These are phyloP conservation scores for Euthynnus affinis DNA, from an alignment of 2,797 vertebrate species.

Conservation along the genomic window DNA sequence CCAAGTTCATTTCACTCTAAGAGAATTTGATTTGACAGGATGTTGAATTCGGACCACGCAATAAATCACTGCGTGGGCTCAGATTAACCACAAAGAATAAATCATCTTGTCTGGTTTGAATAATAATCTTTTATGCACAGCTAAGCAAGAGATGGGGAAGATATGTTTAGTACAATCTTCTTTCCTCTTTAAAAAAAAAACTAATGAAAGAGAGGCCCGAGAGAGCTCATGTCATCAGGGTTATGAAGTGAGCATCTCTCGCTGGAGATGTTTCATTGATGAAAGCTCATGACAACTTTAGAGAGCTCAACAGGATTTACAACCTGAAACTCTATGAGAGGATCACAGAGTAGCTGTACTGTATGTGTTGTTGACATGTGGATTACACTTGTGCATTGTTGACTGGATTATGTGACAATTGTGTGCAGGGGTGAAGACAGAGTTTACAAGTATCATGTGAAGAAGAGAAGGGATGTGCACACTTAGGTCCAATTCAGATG, in stretches of 20 bases:
- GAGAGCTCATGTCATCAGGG: background rate
- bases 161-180: background rate
- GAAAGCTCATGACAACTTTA: background rate
- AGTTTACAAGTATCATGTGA: too few species aligned
- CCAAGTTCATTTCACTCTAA: constrained; percentile 28
- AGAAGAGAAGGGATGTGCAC: too few species aligned
- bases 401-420: too few species aligned
- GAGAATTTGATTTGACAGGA: constrained; percentile 42
- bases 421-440: too few species aligned
- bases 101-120: constrained; percentile 32
- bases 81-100: constrained; percentile 43
- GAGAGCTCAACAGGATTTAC: too few species aligned
- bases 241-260: background rate
- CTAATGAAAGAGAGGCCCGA: background rate
- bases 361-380: too few species aligned
- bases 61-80: constrained; percentile 38
- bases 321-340: too few species aligned
- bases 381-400: too few species aligned
- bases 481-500: too few species aligned
- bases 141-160: background rate
- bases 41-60: constrained; percentile 37
- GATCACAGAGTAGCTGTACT: too few species aligned
- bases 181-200: background rate
- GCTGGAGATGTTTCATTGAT: background rate
- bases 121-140: background rate